Conservation (phyloP, 2,113 vertebrate species). For the Haliaeetus leucogaster region DNA sequence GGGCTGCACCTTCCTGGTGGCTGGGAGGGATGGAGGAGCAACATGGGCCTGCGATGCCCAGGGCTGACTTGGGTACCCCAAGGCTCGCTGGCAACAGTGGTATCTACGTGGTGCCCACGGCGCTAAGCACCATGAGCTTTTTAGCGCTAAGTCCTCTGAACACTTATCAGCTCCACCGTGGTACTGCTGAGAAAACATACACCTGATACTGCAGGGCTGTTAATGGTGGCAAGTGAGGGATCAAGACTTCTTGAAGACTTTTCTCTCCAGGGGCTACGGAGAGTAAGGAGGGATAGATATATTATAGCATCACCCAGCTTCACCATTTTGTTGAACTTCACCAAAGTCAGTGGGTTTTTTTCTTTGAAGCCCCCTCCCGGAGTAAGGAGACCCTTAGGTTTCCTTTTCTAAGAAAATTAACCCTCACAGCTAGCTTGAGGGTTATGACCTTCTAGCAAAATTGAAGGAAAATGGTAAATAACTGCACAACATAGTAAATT, state of each 20-base stretch:
- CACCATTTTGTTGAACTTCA: neutral
- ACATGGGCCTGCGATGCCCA: accelerated
- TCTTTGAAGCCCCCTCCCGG: neutral
- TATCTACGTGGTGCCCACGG: accelerated
- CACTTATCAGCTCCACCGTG: neutral
- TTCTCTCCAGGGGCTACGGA: neutral
- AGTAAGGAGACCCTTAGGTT: neutral
- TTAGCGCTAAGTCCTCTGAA: neutral
- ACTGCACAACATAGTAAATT: neutral
- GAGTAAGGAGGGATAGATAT: neutral
- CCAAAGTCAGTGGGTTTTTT: neutral
- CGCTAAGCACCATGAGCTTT: neutral
- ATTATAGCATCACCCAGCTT: neutral
- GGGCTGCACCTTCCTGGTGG: neutral
- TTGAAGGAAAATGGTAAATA: neutral
- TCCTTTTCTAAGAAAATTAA: neutral
- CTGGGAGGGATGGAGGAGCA: neutral
- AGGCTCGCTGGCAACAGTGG: neutral
- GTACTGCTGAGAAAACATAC: neutral
- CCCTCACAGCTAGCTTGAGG: neutral
- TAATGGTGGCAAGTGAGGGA: neutral
- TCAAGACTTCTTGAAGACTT: neutral
- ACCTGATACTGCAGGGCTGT: neutral
- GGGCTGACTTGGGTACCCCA: neutral
- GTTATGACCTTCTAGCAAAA: neutral